Evolutionary conservation across 2,888 invertebrate species (phyloP).

Genomic region (Neoscelio sp.): DNA sequence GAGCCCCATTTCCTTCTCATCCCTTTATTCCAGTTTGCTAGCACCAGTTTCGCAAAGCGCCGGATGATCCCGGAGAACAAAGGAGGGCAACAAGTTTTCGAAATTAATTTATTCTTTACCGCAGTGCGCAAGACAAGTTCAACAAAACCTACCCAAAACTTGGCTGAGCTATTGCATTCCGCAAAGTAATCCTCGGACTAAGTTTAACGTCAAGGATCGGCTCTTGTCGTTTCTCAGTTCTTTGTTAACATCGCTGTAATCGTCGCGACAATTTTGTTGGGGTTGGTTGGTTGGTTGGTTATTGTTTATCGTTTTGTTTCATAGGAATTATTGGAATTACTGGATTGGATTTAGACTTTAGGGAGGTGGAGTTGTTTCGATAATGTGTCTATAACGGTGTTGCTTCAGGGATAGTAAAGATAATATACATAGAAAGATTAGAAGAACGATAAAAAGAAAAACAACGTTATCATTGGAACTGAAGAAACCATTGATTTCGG

Average conservation of each 20-base stretch:
- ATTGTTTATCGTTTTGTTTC: constrained; percentile 19
- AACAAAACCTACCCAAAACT: constrained; percentile 15
- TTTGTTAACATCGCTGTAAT: constrained; percentile 1
- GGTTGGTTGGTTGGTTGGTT: no score
- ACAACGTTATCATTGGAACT: no score
- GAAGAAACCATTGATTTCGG: no score
- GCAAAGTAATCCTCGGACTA: constrained; percentile 26
- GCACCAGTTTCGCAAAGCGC: background rate
- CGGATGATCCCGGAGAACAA: constrained; percentile 26
- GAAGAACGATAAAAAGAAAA: no score
- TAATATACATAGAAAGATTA: no score
- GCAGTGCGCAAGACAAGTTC: constrained; percentile 30
- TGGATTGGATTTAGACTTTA: constrained; percentile 16
- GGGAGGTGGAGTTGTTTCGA: no score
- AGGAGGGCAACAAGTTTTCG: constrained; percentile 44
- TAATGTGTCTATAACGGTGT: no score
- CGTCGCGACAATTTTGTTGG: no score
- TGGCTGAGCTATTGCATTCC: constrained; percentile 35
- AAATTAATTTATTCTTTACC: constrained; percentile 47
- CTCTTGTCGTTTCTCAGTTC: constrained; percentile 15
- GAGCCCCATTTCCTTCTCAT: constrained; percentile 3
- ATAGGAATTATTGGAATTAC: constrained; percentile 8
- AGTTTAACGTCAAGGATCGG: constrained; percentile 20
- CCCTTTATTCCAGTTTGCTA: constrained; percentile 10
- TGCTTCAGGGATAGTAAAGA: no score